Evolutionary conservation across 2,888 invertebrate genomes (phyloP).

Genomic region (Chironomus riparius): DNA sequence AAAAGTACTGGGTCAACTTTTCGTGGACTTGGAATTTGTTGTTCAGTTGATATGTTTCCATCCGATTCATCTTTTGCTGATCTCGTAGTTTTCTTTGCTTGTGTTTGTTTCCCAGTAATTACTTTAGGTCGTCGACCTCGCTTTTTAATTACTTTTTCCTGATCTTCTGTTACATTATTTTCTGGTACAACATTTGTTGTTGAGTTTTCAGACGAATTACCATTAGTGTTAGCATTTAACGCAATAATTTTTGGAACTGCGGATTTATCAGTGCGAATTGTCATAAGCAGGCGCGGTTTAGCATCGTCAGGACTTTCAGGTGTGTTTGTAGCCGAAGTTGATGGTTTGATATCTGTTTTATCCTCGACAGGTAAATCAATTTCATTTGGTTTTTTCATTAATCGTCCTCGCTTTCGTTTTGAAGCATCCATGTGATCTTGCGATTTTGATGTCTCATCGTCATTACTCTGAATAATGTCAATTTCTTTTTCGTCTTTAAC

Average conservation of each 20-base stretch:
- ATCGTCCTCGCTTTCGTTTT: slow-evolving; percentile 36
- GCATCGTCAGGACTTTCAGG: slow-evolving; percentile 4
- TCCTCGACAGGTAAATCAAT: slow-evolving; percentile 30
- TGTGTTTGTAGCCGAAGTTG: background rate
- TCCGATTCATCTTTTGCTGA: slow-evolving; percentile 50
- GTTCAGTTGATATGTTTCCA: slow-evolving; percentile 53
- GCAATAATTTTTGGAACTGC: slow-evolving; percentile 13
- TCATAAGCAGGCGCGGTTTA: slow-evolving; percentile 19
- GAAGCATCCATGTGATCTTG: slow-evolving; percentile 28
- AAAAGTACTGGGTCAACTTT: slow-evolving; percentile 39
- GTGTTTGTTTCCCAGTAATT: background rate
- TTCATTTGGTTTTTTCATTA: slow-evolving; percentile 38
- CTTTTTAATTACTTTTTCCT: slow-evolving; percentile 19
- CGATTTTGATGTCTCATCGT: slow-evolving; percentile 28
- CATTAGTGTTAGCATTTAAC: background rate
- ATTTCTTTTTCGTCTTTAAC: slow-evolving; percentile 32
- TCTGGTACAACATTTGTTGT: background rate
- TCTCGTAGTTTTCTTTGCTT: slow-evolving; percentile 53
- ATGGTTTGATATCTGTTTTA: background rate
- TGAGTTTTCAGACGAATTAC: background rate
- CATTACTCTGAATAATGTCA: slow-evolving; percentile 27
- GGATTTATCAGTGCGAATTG: slow-evolving; percentile 18
- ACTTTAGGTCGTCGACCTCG: slow-evolving; percentile 18
- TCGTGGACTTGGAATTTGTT: slow-evolving; percentile 63
- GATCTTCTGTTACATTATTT: background rate